Conservation (phyloP, 2,113 vertebrate species). For the Numenius arquata region DNA sequence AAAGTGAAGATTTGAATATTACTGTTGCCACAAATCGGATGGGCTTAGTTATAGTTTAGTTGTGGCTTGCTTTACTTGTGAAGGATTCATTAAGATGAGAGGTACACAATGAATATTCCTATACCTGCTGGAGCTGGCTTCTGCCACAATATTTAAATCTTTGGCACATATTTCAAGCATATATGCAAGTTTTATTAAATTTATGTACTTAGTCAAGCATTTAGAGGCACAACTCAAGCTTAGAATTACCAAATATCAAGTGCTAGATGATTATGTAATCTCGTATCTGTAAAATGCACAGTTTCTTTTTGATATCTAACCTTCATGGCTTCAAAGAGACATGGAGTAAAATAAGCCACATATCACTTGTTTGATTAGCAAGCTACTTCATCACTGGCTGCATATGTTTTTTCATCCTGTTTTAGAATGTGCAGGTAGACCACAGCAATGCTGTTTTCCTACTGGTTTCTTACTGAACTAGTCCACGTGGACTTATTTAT, state of each 20-base stretch:
- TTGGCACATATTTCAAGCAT: neutral
- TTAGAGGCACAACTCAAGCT: neutral
- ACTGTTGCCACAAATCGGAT: neutral
- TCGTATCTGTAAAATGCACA: neutral
- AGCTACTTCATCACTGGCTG: neutral
- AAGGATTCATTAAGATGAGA: neutral
- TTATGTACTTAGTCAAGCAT: neutral
- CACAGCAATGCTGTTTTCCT: neutral
- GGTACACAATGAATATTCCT: neutral
- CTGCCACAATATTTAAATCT: neutral
- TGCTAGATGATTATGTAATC: neutral
- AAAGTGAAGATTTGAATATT: neutral
- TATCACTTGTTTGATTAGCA: neutral
- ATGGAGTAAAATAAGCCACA: neutral
- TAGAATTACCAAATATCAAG: neutral
- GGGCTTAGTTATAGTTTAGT: neutral
- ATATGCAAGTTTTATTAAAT: neutral
- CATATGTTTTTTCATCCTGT: neutral
- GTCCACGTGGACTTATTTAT: neutral
- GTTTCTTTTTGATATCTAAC: neutral
- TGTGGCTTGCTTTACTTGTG: neutral
- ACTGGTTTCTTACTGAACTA: neutral
- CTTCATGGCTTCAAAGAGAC: neutral
- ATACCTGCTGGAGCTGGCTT: neutral
- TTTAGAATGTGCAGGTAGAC: neutral